Conservation (phyloP, 2,888 invertebrate genomes). For the Pammene fasciana region DNA sequence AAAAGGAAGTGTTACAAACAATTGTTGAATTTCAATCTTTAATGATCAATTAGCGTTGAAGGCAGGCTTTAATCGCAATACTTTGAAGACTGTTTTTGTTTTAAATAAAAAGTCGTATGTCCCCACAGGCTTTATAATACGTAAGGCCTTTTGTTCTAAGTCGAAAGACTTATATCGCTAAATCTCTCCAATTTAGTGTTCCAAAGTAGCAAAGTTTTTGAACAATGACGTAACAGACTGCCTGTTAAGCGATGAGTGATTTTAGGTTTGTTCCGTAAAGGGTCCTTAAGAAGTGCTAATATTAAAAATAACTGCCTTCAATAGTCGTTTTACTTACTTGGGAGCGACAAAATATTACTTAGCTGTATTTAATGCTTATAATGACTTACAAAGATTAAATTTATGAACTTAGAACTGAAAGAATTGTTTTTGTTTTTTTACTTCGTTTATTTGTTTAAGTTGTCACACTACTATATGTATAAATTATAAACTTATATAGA, state of each 20-base stretch:
- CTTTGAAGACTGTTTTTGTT: not conserved
- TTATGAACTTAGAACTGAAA: too few species aligned
- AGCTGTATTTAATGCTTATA: not conserved
- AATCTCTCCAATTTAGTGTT: conserved; percentile 9
- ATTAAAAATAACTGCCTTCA: conserved; percentile 3
- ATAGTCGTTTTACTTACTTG: not conserved
- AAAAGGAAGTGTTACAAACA: conserved; percentile 2
- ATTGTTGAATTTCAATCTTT: conserved; percentile 5
- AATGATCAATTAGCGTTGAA: conserved; percentile 9
- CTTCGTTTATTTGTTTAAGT: too few species aligned
- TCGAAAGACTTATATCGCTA: conserved; percentile 6
- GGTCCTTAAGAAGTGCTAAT: not conserved
- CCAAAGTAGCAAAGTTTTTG: conserved; percentile 6
- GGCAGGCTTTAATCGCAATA: conserved; percentile 3
- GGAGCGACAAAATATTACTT: not conserved
- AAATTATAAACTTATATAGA: too few species aligned
- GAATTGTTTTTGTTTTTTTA: too few species aligned
- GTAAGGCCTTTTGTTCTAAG: not conserved
- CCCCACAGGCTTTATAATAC: not conserved
- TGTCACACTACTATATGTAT: too few species aligned
- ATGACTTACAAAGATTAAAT: too few species aligned
- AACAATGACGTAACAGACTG: conserved; percentile 8
- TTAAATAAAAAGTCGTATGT: not conserved
- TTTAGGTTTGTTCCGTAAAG: not conserved
- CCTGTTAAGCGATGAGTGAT: conserved; percentile 2